Percentiles rank a stretch among this genome's conserved stretches.
These are phyloP conservation scores for Resseliella maxima DNA, from an alignment of 2,888 invertebrate species.

Conservation along the genomic window DNA sequence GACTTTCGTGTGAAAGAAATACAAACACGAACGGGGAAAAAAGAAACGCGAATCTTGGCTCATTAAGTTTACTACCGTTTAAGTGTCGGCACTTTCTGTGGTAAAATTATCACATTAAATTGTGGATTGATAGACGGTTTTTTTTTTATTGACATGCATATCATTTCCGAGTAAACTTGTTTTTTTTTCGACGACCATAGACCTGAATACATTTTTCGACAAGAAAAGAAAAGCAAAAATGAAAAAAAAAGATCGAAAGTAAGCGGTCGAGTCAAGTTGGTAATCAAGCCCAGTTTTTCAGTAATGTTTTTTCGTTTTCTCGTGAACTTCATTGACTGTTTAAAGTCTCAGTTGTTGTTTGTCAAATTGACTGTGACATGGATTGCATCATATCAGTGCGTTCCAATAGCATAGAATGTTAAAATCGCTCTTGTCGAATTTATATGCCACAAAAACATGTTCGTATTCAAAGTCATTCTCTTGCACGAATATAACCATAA, in stretches of 20 bases:
- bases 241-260: neutral
- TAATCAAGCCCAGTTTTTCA: constrained; percentile 21
- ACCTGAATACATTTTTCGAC: neutral
- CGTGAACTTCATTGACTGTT: constrained; percentile 33
- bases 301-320: neutral
- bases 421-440: neutral
- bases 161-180: neutral
- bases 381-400: constrained; percentile 22
- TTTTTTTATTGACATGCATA: neutral
- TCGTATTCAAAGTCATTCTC: constrained; percentile 4
- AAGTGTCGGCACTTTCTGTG: neutral
- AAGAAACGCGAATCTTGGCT: neutral
- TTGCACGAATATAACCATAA: neutral
- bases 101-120: neutral
- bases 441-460: neutral
- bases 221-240: neutral
- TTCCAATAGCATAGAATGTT: neutral
- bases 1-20: constrained; percentile 33
- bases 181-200: neutral
- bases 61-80: constrained; percentile 1
- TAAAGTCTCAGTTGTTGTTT: neutral
- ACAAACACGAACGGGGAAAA: neutral
- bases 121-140: neutral
- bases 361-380: neutral
- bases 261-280: neutral